These are phyloP conservation scores for Eustalomyia histrio DNA, from an alignment of 2,888 invertebrate species.

Conservation along the genomic window DNA sequence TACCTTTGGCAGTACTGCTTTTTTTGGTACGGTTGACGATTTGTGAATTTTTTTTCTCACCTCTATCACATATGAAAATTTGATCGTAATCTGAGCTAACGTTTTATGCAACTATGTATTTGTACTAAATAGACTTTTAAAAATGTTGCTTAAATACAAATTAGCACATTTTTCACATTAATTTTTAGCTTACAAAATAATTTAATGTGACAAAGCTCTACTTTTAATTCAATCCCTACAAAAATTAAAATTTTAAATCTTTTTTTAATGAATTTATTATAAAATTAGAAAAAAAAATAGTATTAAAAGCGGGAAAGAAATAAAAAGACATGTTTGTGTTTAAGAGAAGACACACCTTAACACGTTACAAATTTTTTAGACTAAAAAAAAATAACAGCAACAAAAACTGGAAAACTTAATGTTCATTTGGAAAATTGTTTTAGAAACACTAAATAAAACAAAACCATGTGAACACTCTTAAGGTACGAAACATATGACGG, in stretches of 20 bases:
- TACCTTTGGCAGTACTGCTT: too few relatives aligned
- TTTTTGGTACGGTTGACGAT: too few relatives aligned
- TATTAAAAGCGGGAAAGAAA: constrained; percentile 34
- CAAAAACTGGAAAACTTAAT: constrained; percentile 27
- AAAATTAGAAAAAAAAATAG: background rate
- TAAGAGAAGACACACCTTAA: constrained; percentile 56
- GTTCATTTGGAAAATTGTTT: constrained; percentile 26
- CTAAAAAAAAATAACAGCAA: background rate
- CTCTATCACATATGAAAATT: too few relatives aligned
- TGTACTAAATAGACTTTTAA: too few relatives aligned
- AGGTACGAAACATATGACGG: constrained; percentile 1
- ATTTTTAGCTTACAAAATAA: too few relatives aligned
- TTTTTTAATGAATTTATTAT: background rate
- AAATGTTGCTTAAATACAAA: too few relatives aligned
- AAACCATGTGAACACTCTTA: constrained; percentile 36
- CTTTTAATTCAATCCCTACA: background rate
- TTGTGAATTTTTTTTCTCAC: too few relatives aligned
- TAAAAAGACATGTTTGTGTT: constrained; percentile 18
- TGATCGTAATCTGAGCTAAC: too few relatives aligned
- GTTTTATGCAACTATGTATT: too few relatives aligned
- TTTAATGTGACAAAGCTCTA: too few relatives aligned
- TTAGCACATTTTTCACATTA: too few relatives aligned
- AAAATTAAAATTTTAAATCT: background rate
- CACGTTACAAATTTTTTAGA: constrained; percentile 43
- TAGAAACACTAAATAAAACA: constrained; percentile 4